phyloP scores from a whole-genome alignment of 2,888 invertebrate genomes.

The Dugesia japonica region DNA sequence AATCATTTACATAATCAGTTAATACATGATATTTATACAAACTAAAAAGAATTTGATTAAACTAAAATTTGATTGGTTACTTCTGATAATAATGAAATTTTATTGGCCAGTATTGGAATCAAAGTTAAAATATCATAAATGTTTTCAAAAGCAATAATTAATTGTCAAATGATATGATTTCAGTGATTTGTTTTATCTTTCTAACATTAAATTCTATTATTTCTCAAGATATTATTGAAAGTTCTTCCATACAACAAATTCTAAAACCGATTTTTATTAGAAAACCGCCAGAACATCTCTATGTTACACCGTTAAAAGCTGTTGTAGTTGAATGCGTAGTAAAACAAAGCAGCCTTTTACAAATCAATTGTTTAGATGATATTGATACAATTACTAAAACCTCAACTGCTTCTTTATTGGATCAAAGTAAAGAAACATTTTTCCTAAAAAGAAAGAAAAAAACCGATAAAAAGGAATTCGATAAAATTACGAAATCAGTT shows the following conservation, averaged over 20 bases:
- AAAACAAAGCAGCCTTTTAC: constrained; percentile 4
- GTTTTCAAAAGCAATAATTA: neutral
- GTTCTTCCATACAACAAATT: neutral
- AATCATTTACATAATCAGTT: too few relatives aligned
- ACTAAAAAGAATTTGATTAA: neutral
- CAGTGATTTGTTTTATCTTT: neutral
- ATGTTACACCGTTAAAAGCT: neutral
- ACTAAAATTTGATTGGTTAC: neutral
- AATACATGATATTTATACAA: too few relatives aligned
- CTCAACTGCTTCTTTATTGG: neutral
- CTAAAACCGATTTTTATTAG: neutral
- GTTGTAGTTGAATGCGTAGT: constrained; percentile 8
- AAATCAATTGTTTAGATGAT: neutral
- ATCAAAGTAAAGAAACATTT: neutral
- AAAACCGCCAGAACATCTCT: neutral
- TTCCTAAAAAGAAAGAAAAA: neutral
- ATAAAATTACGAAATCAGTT: neutral
- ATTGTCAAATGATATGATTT: neutral
- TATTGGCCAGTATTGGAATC: neutral
- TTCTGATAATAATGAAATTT: neutral
- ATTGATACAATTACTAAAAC: neutral
- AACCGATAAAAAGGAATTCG: neutral
- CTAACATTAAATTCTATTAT: neutral
- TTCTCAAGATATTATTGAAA: neutral
- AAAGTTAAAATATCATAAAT: neutral